Evolutionary conservation across 2,888 invertebrate species (phyloP).

Genomic region (Amblyjoppa fuscipennis): DNA sequence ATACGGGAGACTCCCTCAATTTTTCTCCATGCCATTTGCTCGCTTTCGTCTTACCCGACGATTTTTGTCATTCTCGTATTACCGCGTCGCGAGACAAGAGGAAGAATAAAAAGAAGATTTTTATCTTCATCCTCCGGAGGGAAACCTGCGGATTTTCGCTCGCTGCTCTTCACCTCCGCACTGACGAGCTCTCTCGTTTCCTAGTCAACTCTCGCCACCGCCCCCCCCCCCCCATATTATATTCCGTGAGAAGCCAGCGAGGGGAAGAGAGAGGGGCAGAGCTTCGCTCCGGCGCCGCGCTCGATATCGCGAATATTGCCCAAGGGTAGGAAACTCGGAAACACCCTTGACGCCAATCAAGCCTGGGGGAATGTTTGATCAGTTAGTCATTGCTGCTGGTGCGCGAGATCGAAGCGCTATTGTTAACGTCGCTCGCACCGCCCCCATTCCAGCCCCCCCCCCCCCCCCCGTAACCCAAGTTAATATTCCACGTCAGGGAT

Average conservation of each 20-base stretch:
- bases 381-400: constrained; percentile 77
- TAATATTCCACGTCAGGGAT: constrained; percentile 47
- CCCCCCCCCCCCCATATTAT: constrained; percentile 17
- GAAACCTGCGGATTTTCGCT: constrained; percentile 27
- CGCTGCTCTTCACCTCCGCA: constrained; percentile 20
- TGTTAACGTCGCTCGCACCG: constrained; percentile 52
- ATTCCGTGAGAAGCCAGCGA: background rate
- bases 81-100: constrained; percentile 16
- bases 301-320: constrained; percentile 76
- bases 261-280: constrained; percentile 12
- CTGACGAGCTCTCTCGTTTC: constrained; percentile 41
- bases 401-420: constrained; percentile 54
- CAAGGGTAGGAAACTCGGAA: constrained; percentile 73
- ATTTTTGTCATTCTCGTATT: constrained; percentile 19
- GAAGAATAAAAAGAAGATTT: constrained; percentile 5
- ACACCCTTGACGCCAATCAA: constrained; percentile 75
- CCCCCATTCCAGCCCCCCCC: background rate
- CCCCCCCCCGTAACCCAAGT: constrained; percentile 17
- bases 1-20: constrained; percentile 6
- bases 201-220: constrained; percentile 12
- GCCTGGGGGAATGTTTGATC: constrained; percentile 78
- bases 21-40: background rate
- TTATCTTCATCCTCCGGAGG: background rate
- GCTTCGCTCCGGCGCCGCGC: constrained; percentile 52
- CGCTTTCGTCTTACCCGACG: background rate